Percentiles rank a stretch among this genome's conserved stretches.
Evolutionary conservation across 2,888 invertebrate genomes (phyloP).

Genomic region (Neoaliturus tenellus): DNA sequence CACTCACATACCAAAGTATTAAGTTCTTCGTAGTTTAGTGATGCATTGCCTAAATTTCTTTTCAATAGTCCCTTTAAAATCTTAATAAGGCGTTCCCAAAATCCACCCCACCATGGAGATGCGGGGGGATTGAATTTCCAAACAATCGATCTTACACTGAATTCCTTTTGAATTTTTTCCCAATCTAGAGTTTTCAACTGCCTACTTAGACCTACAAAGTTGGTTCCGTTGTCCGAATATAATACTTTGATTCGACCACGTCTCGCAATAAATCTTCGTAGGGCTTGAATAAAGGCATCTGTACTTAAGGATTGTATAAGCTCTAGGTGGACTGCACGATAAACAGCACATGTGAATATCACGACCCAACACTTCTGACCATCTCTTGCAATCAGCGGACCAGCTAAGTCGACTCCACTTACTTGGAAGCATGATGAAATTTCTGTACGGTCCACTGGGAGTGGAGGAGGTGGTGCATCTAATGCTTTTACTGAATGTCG

Average conservation of each 20-base stretch:
- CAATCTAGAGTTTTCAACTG: conserved; percentile 75
- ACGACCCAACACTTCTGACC: conserved; percentile 68
- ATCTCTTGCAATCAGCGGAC: conserved; percentile 67
- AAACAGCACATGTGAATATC: conserved; percentile 71
- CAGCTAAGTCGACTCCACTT: conserved; percentile 70
- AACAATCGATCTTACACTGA: conserved; percentile 61
- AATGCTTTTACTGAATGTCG: conserved; percentile 62
- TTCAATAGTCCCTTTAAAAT: conserved; percentile 45
- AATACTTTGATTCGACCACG: conserved; percentile 69
- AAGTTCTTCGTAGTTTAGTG: conserved; percentile 41
- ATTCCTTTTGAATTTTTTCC: conserved; percentile 68
- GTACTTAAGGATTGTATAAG: conserved; percentile 67
- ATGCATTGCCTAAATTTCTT: conserved; percentile 40
- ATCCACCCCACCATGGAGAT: conserved; percentile 70
- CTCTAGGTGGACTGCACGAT: conserved; percentile 70
- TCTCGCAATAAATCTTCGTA: conserved; percentile 69
- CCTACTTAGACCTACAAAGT: conserved; percentile 70
- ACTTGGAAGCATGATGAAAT: conserved; percentile 67
- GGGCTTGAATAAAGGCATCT: conserved; percentile 67
- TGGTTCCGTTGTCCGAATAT: conserved; percentile 71
- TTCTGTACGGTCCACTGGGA: conserved; percentile 68
- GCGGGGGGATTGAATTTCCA: conserved; percentile 70
- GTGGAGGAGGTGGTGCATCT: conserved; percentile 52
- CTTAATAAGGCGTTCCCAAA: conserved; percentile 49
- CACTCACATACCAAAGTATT: conserved; percentile 51